Percentiles rank a stretch among this genome's conserved stretches.
phyloP scores from a whole-genome alignment of 1,140 invertebrate species.

The Caenorhabditis brenneri region DNA sequence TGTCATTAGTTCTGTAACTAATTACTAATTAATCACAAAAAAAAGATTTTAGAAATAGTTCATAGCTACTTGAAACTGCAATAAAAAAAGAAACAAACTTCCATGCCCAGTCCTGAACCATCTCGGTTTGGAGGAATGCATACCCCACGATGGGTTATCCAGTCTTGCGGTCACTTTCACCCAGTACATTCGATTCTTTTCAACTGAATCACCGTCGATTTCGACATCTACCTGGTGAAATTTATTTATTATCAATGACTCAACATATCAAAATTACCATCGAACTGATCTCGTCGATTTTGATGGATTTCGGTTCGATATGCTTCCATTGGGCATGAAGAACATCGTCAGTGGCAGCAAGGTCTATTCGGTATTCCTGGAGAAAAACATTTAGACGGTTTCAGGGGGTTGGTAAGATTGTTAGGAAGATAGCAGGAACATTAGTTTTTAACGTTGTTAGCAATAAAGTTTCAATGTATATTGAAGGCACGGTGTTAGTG shows the following conservation, averaged over 20 bases:
- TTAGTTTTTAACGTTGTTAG: too few species aligned
- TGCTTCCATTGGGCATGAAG: constrained; percentile 18
- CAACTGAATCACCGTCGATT: constrained; percentile 31
- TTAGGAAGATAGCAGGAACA: too few species aligned
- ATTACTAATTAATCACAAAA: too few species aligned
- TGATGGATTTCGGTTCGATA: constrained; percentile 8
- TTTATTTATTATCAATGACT: background rate
- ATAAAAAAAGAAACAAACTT: background rate
- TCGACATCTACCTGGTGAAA: constrained; percentile 32
- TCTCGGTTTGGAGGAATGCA: constrained; percentile 25
- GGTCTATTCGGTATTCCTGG: constrained; percentile 20
- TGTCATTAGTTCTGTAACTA: constrained; percentile 40
- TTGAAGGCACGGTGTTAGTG: too few species aligned
- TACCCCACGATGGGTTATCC: constrained; percentile 15
- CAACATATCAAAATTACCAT: background rate
- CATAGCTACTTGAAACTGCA: too few species aligned
- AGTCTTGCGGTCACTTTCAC: constrained; percentile 24
- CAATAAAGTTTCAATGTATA: too few species aligned
- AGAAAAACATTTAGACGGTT: too few species aligned
- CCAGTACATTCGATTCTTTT: constrained; percentile 37
- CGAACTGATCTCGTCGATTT: constrained; percentile 22
- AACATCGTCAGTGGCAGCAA: constrained; percentile 29
- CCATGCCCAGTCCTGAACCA: constrained; percentile 40
- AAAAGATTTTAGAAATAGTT: too few species aligned
- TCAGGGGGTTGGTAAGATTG: too few species aligned